Conservation (phyloP, 2,113 vertebrate genomes). For the Phalacrocorax aristotelis region DNA sequence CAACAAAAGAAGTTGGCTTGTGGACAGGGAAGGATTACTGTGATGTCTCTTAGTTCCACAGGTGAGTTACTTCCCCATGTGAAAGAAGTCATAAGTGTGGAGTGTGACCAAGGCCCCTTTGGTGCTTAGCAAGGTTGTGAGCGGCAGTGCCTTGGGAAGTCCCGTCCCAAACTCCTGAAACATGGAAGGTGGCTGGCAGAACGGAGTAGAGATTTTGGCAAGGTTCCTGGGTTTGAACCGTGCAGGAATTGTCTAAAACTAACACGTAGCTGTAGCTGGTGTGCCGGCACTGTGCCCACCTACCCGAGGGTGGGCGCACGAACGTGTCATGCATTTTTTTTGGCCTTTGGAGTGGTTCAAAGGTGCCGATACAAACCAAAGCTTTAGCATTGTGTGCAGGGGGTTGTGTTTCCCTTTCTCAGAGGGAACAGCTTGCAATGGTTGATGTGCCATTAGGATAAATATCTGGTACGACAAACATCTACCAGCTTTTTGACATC, state of each 20-base stretch:
- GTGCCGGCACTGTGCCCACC: background rate
- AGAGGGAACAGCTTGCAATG: too few species aligned
- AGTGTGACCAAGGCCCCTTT: background rate
- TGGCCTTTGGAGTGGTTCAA: background rate
- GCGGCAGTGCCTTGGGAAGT: background rate
- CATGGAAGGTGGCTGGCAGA: background rate
- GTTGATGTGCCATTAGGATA: background rate
- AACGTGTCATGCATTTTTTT: background rate
- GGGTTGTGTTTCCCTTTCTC: too few species aligned
- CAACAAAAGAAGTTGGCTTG: background rate
- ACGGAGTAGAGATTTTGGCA: background rate
- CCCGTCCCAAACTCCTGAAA: background rate
- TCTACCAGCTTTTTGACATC: background rate
- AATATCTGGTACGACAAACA: background rate
- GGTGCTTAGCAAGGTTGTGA: background rate
- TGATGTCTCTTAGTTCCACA: background rate
- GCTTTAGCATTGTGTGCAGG: background rate
- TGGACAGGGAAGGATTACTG: background rate
- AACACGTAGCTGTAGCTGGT: rapidly evolving
- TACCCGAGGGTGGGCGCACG: background rate
- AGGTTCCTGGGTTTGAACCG: background rate
- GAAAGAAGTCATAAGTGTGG: background rate
- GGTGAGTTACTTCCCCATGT: background rate
- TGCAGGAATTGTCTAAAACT: background rate
- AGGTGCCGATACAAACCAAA: background rate